Evolutionary conservation across 2,113 vertebrate species (phyloP).

Genomic region (Hippocampus abdominalis): DNA sequence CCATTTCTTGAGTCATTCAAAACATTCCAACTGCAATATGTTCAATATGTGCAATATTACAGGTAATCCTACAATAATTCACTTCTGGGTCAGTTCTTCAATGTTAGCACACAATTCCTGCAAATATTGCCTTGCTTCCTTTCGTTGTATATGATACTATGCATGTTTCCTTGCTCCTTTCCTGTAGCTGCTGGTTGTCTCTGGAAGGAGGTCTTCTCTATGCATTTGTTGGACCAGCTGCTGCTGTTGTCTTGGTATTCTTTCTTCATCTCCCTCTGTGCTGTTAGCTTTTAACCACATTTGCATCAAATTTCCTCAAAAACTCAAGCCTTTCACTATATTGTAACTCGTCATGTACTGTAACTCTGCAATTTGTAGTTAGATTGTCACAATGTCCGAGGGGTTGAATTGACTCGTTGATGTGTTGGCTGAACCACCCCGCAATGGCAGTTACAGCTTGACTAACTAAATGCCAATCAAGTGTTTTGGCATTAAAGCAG

Average conservation of each 20-base stretch:
- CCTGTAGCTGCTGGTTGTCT: constrained; percentile 82
- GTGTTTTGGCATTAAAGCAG: neutral
- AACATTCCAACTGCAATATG: no score
- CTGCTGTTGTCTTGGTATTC: constrained; percentile 87
- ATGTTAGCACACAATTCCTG: neutral
- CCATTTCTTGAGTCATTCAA: no score
- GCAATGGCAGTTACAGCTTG: no score
- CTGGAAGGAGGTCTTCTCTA: constrained; percentile 91
- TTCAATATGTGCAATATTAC: no score
- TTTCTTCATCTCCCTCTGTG: neutral
- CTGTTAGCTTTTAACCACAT: neutral
- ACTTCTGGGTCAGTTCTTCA: neutral
- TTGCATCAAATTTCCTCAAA: neutral
- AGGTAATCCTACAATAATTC: no score
- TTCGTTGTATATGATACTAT: neutral
- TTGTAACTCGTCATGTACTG: neutral
- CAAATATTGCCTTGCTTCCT: neutral
- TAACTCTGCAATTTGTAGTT: neutral
- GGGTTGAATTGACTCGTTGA: neutral
- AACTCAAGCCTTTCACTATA: neutral
- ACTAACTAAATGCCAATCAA: no score
- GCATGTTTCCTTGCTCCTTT: constrained; percentile 7
- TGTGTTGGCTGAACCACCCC: no score
- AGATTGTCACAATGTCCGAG: neutral
- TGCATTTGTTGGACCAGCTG: constrained; percentile 94